Conservation (phyloP, 2,113 vertebrate species). For the Typhlomys cinereus region DNA sequence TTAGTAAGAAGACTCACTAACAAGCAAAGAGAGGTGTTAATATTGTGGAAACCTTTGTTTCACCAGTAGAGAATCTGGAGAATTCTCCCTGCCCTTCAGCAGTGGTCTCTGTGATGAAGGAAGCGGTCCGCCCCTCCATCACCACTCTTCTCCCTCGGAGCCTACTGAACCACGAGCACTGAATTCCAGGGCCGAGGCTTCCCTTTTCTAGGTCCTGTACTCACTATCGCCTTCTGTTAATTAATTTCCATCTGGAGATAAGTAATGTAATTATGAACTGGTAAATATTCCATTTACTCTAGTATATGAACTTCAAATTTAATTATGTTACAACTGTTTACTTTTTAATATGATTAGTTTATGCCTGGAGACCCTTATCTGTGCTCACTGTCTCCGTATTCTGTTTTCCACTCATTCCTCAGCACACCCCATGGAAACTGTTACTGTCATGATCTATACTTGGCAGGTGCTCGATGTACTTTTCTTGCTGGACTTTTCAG, state of each 20-base stretch:
- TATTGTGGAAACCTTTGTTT: not conserved
- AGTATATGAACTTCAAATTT: slow-evolving; percentile 55
- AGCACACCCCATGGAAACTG: not conserved
- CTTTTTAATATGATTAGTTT: slow-evolving; percentile 63
- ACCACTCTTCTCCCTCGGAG: not conserved
- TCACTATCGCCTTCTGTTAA: slow-evolving; percentile 45
- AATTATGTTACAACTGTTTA: slow-evolving; percentile 65
- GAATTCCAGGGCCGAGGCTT: not conserved
- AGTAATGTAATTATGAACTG: slow-evolving; percentile 64
- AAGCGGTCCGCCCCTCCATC: not conserved
- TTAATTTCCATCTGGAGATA: slow-evolving; percentile 68
- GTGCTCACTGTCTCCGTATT: not conserved
- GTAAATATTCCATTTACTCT: slow-evolving; percentile 58
- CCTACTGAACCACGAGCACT: not conserved
- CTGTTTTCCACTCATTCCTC: slow-evolving; percentile 24
- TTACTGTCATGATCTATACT: not conserved
- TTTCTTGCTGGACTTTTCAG: not conserved
- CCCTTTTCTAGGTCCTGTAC: not conserved
- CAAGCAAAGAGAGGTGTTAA: not conserved
- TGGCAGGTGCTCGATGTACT: not conserved
- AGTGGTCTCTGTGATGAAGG: not conserved
- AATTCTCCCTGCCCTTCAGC: not conserved
- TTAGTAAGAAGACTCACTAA: not conserved
- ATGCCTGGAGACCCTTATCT: slow-evolving; percentile 56
- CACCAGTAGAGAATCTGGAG: not conserved